A percentile compares a stretch with the other conserved stretches of the same genome.
These are phyloP conservation scores for Sarcophaga variegata DNA, from an alignment of 2,888 invertebrate genomes.

Conservation along the genomic window DNA sequence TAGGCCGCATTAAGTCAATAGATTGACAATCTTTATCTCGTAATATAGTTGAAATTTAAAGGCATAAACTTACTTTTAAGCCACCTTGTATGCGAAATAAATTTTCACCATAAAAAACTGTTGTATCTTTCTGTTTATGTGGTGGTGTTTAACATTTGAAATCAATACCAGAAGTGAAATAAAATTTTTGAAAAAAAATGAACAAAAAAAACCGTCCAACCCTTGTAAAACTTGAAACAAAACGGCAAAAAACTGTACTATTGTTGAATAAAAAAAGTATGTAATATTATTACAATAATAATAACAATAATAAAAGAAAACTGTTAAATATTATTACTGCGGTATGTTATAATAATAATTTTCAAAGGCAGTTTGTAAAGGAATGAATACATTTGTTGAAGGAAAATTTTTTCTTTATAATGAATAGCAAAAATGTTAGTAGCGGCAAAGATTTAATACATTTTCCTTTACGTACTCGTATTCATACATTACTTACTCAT, in stretches of 20 bases:
- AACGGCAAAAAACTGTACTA: too few species aligned
- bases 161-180: constrained; percentile 64
- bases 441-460: too few species aligned
- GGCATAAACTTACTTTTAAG: too few species aligned
- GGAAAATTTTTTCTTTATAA: too few species aligned
- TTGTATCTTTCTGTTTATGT: background rate
- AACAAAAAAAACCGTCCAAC: background rate
- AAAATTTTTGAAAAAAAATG: constrained; percentile 24
- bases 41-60: too few species aligned
- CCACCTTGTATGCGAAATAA: too few species aligned
- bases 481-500: background rate
- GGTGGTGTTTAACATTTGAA: constrained; percentile 24
- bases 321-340: constrained; percentile 62
- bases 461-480: background rate
- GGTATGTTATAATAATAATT: constrained; percentile 45
- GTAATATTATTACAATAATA: too few species aligned
- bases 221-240: background rate
- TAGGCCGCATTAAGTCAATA: too few species aligned
- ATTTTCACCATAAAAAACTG: too few species aligned
- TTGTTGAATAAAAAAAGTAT: too few species aligned
- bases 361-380: constrained; percentile 25
- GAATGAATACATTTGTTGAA: background rate
- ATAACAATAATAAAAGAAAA: constrained; percentile 20
- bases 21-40: too few species aligned
- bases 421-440: too few species aligned